Base-by-base conservation (phyloP, 2,888 invertebrate species). In the Pimpla rufipes region DNA sequence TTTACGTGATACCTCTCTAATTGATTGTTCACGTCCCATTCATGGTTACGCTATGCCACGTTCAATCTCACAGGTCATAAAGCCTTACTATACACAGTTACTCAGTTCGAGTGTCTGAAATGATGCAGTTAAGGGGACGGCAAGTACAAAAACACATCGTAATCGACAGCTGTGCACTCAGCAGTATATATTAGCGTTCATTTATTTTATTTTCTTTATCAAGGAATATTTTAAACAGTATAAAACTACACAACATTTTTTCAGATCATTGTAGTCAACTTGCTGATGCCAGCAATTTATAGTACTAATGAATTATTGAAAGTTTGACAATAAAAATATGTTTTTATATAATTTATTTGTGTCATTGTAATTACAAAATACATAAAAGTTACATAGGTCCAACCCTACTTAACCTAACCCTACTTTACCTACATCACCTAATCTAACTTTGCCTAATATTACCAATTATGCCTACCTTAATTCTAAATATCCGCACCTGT, bases 1-100 rank as follows among this genome's bases (percentile, higher is more conserved):
- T 52, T 37, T 59, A 70, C 59, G 71, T 71, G 71, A 64, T 79
- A 55, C 52, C 18, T 71, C 13, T 52, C 29, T 79, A 55, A 71
- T 71, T 42, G 71, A 79, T 71, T 21, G 52, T 62, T 62, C 59
- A n/a, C 45, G 23, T 66, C 42, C 29, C 50, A 16, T 71, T 29
- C 21, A n/a, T 37, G 47, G 29, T 62, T 47, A 37, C 21, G 8
- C 55, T 71, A 18, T 35, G 42, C 42, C 6, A 18, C 18, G 40
- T 78, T 71, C 13, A 78, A 78, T 78, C 52, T 35, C 40, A 18
- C 42, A 67, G 66, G 23, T 67, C 57, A 47, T 62, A 21, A 21
- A 40, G n/a, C 47, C 37, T 23, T 23, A 29, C 10, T n/a, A 37
- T 55, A 29, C 21, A 35, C 13, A 35, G 50, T 8, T 13, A 11